These are phyloP conservation scores for Hippoglossus hippoglossus DNA, from an alignment of 2,797 vertebrate genomes.

Conservation along the genomic window DNA sequence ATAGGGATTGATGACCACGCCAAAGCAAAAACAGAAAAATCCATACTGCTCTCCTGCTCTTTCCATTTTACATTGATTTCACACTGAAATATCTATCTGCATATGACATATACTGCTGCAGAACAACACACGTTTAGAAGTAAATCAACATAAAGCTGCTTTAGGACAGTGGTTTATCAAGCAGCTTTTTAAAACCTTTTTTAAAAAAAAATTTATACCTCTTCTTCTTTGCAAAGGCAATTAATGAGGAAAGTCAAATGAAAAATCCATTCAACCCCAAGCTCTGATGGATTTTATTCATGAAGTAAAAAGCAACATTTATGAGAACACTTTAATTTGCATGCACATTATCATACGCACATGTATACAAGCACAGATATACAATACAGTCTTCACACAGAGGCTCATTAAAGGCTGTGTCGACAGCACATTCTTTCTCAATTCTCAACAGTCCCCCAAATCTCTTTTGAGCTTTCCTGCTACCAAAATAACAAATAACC, in stretches of 20 bases:
- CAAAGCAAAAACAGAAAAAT: constrained; percentile 72
- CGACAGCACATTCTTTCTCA: not conserved
- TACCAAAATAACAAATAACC: not conserved
- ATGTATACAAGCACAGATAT: not conserved
- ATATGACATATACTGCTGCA: constrained; percentile 58
- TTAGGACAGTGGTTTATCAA: constrained; percentile 42
- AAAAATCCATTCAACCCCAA: constrained; percentile 39
- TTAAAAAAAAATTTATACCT: not conserved
- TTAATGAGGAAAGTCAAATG: constrained; percentile 10
- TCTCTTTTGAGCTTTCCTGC: not conserved
- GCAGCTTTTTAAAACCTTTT: not conserved
- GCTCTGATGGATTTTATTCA: constrained; percentile 32
- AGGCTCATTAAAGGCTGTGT: constrained; percentile 10
- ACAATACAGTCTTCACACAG: not conserved
- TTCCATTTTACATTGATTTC: constrained; percentile 74
- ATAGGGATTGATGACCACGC: constrained; percentile 73
- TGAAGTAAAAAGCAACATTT: constrained; percentile 42
- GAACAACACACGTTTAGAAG: constrained; percentile 29
- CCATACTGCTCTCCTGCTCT: constrained; percentile 66
- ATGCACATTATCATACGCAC: not conserved
- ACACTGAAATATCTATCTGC: constrained; percentile 73
- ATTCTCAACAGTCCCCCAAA: not conserved
- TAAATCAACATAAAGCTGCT: constrained; percentile 57
- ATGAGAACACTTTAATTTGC: constrained; percentile 21
- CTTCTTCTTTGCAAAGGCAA: not conserved